Evolutionary conservation across 2,797 vertebrate genomes (phyloP), one percentile per base, ranked within the genome.

Genomic region (Sebastes taczanowskii): DNA sequence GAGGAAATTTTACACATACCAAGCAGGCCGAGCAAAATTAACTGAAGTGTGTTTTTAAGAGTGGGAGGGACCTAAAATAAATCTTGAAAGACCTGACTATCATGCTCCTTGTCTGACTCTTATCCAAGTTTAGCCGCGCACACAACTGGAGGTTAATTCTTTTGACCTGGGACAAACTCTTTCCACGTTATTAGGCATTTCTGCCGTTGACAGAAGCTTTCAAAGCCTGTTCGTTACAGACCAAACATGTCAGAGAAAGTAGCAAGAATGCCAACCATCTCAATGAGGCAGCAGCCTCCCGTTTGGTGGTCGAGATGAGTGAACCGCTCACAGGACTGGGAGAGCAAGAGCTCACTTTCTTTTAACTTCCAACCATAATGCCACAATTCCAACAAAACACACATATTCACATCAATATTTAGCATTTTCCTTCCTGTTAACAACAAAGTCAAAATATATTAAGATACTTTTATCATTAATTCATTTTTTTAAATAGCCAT

Each of bases 71-170:
- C 76, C 87, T 86, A 84, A 74, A 88, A 84, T 91, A 89, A 91
- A 89, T 89, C 90, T 90, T 88, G 85, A 92, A 92, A 89, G 91
- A 88, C 86, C 86, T 56, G 78, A 93, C 88, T 83, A 88, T 92
- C 91, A 81, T 71, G 85, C 88, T 89, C 74, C 89, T 92, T 79
- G 86, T 86, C 84, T 55, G 80, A 71, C 84, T 87, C 88, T 88
- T 86, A 94, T 93, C 92, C 89, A 85, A 80, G 76, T 94, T 89
- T 88, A 92, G 88, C 94, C 88, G 56, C 75, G 27, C 91, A 90
- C 89, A 91, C 91, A 93, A 90, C 74, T 60, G 42, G 85, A 90
- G 94, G 94, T 95, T 94, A 95, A 95, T 91, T 91, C 94, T 91
- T 93, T 91, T 95, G 94, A 95, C 94, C 94, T 38, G 71, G 71